Percentiles rank a stretch among this genome's conserved stretches.
phyloP scores from a whole-genome alignment of 2,113 vertebrate species.

The Neodon shergylaensis region DNA sequence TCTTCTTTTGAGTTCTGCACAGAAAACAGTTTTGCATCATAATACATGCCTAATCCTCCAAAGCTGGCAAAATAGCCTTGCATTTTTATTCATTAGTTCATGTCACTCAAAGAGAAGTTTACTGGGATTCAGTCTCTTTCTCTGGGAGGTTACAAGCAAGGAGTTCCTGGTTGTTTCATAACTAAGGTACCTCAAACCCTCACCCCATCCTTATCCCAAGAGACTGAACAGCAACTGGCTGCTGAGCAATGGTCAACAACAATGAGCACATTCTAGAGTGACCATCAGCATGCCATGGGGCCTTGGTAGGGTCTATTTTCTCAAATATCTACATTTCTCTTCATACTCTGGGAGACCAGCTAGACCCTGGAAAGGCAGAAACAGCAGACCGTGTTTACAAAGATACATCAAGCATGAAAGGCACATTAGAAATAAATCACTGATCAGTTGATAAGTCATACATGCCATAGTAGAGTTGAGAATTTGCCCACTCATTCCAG shows the following conservation, averaged over 20 bases:
- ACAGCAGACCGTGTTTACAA: neutral
- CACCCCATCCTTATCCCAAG: neutral
- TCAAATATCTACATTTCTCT: neutral
- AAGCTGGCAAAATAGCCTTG: neutral
- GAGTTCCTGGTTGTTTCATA: neutral
- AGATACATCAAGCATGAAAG: neutral
- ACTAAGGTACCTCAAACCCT: neutral
- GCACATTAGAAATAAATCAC: neutral
- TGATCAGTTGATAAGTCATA: neutral
- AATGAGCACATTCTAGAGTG: neutral
- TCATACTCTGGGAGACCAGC: no score
- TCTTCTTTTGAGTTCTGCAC: neutral
- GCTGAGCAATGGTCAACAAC: no score
- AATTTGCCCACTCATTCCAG: neutral
- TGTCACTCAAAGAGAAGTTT: neutral
- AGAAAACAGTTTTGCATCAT: constrained; percentile 25
- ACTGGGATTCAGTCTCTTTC: neutral
- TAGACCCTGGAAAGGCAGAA: neutral
- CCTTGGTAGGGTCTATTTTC: neutral
- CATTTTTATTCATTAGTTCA: constrained; percentile 35
- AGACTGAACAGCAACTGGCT: neutral
- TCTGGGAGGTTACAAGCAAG: neutral
- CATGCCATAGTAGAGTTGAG: neutral
- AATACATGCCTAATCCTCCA: neutral
- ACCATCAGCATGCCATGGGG: no score